phyloP scores from a whole-genome alignment of 1,140 invertebrate species.

The Drosophila varians region DNA sequence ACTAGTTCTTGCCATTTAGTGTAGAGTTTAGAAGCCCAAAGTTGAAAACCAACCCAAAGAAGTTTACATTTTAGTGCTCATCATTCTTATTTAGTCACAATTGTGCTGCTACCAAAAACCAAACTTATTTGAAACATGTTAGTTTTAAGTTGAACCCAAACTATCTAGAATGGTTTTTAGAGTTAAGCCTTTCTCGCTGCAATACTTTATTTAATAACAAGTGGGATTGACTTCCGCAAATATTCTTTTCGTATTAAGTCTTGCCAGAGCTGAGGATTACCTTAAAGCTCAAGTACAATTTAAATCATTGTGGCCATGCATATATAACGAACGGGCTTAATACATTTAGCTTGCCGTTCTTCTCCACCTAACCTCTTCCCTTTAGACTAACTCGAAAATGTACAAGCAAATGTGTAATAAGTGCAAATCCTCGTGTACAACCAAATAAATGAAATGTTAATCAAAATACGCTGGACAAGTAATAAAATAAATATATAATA shows the following conservation, averaged over 20 bases:
- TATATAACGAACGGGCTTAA: slow-evolving; percentile 26
- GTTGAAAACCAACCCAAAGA: slow-evolving; percentile 67
- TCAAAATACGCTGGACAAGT: slow-evolving; percentile 11
- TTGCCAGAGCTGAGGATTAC: slow-evolving; percentile 54
- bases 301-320: slow-evolving; percentile 62
- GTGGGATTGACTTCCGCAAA: slow-evolving; percentile 10
- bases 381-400: slow-evolving; percentile 6
- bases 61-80: slow-evolving; percentile 36
- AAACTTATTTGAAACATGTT: slow-evolving; percentile 3
- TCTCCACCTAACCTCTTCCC: background rate
- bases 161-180: background rate
- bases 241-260: slow-evolving; percentile 31
- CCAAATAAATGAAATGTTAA: slow-evolving; percentile 27
- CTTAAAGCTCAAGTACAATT: slow-evolving; percentile 35
- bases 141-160: slow-evolving; percentile 13
- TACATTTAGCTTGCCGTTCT: slow-evolving; percentile 45
- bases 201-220: slow-evolving; percentile 24
- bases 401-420: slow-evolving; percentile 19
- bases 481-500: no score
- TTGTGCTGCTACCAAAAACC: slow-evolving; percentile 54
- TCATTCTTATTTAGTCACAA: slow-evolving; percentile 25
- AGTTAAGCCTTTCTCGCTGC: slow-evolving; percentile 16
- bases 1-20: slow-evolving; percentile 73
- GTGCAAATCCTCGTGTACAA: slow-evolving; percentile 21
- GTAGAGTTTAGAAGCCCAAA: slow-evolving; percentile 34